Evolutionary conservation across 2,113 vertebrate genomes (phyloP).

Genomic region (Etia nguti): DNA sequence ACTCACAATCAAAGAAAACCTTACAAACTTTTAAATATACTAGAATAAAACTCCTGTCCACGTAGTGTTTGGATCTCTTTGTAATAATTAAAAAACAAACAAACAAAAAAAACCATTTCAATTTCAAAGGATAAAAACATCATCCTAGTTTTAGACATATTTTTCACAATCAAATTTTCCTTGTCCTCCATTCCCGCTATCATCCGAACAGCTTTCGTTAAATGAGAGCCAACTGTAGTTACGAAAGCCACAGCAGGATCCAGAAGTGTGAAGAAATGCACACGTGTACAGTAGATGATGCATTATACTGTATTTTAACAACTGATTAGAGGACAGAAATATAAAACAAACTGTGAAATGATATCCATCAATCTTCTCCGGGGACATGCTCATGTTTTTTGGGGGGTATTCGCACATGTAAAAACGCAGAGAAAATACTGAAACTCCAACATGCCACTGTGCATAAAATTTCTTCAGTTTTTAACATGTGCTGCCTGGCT

Average conservation of each 20-base stretch:
- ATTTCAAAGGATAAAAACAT: neutral
- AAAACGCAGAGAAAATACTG: neutral
- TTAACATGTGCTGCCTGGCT: neutral
- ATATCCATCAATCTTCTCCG: neutral
- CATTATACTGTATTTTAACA: neutral
- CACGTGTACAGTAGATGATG: neutral
- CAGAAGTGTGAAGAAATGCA: neutral
- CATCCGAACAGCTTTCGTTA: neutral
- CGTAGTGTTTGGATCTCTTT: neutral
- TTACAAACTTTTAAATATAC: neutral
- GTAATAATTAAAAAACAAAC: neutral
- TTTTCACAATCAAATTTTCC: constrained; percentile 6
- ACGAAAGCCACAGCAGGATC: neutral
- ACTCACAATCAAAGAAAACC: neutral
- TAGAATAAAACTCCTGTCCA: neutral
- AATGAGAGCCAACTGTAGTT: neutral
- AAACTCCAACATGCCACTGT: neutral
- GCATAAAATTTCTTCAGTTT: neutral
- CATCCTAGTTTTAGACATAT: neutral
- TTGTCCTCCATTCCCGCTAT: neutral
- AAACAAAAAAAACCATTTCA: neutral
- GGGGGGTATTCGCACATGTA: neutral
- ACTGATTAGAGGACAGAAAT: neutral
- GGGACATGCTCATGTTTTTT: neutral
- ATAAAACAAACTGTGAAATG: neutral